Percentiles rank a stretch among this genome's conserved stretches.
Evolutionary conservation across 1,140 invertebrate genomes (phyloP).

Genomic region (Cotesia typhae): DNA sequence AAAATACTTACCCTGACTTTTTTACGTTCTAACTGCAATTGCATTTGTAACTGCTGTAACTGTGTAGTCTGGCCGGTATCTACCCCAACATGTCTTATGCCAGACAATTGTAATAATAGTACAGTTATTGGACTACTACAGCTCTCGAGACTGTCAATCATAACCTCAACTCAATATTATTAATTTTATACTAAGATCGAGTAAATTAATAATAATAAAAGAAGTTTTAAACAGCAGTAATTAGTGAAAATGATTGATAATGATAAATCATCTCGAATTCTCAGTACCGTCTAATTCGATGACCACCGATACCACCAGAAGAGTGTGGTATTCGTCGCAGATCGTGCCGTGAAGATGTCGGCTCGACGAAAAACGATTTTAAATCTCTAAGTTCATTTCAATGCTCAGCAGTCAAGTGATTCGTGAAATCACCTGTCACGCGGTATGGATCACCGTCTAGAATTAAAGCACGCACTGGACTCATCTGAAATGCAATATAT

Average conservation of each 20-base stretch:
- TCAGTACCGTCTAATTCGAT: conserved; percentile 72
- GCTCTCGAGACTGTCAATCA: too few relatives aligned
- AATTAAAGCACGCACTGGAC: conserved; percentile 94
- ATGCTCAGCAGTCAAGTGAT: conserved; percentile 95
- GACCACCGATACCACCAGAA: conserved; percentile 77
- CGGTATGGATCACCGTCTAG: conserved; percentile 97
- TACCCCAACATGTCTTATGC: conserved; percentile 78
- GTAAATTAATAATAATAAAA: too few relatives aligned
- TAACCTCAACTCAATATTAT: conserved; percentile 71
- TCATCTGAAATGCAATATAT: conserved; percentile 72
- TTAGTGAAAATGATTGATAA: not conserved
- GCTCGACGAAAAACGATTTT: conserved; percentile 90
- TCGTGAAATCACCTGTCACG: conserved; percentile 96
- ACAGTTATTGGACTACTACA: conserved; percentile 85
- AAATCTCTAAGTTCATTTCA: conserved; percentile 85
- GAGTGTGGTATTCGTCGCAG: conserved; percentile 87
- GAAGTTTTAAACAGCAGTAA: too few relatives aligned
- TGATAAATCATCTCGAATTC: not conserved
- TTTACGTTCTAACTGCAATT: conserved; percentile 85
- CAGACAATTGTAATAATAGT: conserved; percentile 90
- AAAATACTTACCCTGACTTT: conserved; percentile 75
- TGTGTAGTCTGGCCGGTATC: conserved; percentile 71
- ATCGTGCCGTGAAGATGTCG: conserved; percentile 79
- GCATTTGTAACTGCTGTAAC: conserved; percentile 89
- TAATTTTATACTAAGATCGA: conserved; percentile 50